Evolutionary conservation across 2,113 vertebrate species (phyloP).

Genomic region (Vireo altiloquus): DNA sequence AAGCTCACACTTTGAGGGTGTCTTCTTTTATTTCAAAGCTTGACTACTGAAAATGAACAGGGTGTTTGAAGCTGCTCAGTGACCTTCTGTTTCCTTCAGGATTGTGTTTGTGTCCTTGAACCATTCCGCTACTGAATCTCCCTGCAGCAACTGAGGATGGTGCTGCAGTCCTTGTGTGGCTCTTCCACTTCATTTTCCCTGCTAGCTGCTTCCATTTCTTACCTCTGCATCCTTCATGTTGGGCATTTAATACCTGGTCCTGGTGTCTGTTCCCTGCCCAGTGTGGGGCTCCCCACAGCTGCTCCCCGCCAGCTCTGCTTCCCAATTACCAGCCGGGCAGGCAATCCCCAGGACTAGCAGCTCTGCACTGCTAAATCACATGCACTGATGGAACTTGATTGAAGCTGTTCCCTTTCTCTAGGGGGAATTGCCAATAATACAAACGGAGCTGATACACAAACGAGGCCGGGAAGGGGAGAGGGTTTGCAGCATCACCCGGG

Average conservation of each 20-base stretch:
- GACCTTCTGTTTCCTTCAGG: conserved; percentile 80
- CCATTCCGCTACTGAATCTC: conserved; percentile 68
- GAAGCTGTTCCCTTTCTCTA: conserved; percentile 43
- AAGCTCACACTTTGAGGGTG: conserved; percentile 7
- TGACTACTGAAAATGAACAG: conserved; percentile 40
- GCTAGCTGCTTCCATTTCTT: conserved; percentile 18
- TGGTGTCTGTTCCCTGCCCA: neutral
- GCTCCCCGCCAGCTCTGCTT: conserved; percentile 64
- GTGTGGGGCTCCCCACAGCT: conserved; percentile 46
- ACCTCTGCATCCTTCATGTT: neutral
- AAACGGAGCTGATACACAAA: conserved; percentile 57
- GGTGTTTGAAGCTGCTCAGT: conserved; percentile 88
- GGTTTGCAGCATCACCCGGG: conserved; percentile 27
- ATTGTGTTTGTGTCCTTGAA: conserved; percentile 74
- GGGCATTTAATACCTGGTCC: conserved; percentile 19
- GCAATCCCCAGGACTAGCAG: conserved; percentile 59
- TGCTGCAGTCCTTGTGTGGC: conserved; percentile 50
- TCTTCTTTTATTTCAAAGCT: conserved; percentile 54
- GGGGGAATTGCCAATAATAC: conserved; percentile 53
- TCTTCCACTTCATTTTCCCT: conserved; percentile 36
- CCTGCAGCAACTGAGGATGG: conserved; percentile 34
- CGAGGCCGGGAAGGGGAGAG: conserved; percentile 27
- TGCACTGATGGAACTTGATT: conserved; percentile 73
- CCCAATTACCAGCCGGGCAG: conserved; percentile 71
- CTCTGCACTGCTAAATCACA: conserved; percentile 68